Conservation (phyloP, 2,888 invertebrate species). For the Hyposoter didymator region DNA sequence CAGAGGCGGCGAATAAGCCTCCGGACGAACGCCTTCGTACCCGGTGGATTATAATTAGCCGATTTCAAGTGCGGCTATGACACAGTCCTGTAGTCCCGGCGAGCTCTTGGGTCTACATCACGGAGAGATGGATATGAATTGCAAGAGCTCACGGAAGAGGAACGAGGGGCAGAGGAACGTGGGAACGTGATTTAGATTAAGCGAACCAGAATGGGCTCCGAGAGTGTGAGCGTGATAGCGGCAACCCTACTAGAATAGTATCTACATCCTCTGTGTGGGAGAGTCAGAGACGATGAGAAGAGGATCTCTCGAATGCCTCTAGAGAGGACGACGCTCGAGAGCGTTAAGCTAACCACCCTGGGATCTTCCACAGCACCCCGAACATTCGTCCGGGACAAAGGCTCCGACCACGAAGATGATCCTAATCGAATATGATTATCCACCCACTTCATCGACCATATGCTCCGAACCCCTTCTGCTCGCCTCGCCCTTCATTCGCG, state of each 20-base stretch:
- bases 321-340: slow-evolving; percentile 73
- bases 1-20: slow-evolving; percentile 80
- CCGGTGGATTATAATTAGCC: slow-evolving; percentile 82
- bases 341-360: slow-evolving; percentile 67
- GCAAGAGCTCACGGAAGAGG: slow-evolving; percentile 38
- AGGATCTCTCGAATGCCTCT: slow-evolving; percentile 69
- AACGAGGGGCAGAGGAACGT: slow-evolving; percentile 46
- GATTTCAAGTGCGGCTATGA: slow-evolving; percentile 79
- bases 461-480: slow-evolving; percentile 53
- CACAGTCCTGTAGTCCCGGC: slow-evolving; percentile 27
- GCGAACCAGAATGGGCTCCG: slow-evolving; percentile 56
- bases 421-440: slow-evolving; percentile 83
- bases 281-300: slow-evolving; percentile 52
- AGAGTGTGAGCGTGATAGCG: slow-evolving; percentile 62
- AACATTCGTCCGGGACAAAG: slow-evolving; percentile 77
- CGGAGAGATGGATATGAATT: slow-evolving; percentile 64
- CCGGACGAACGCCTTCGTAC: slow-evolving; percentile 70
- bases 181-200: slow-evolving; percentile 79
- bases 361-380: slow-evolving; percentile 58
- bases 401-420: slow-evolving; percentile 77
- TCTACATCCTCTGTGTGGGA: slow-evolving; percentile 12
- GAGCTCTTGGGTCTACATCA: slow-evolving; percentile 32
- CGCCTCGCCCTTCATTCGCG: slow-evolving; percentile 36
- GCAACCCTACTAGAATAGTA: slow-evolving; percentile 53
- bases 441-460: slow-evolving; percentile 76